Evolutionary conservation across 2,888 invertebrate species (phyloP), one percentile per base, ranked within the genome.

Genomic region (Brachyptera putata): DNA sequence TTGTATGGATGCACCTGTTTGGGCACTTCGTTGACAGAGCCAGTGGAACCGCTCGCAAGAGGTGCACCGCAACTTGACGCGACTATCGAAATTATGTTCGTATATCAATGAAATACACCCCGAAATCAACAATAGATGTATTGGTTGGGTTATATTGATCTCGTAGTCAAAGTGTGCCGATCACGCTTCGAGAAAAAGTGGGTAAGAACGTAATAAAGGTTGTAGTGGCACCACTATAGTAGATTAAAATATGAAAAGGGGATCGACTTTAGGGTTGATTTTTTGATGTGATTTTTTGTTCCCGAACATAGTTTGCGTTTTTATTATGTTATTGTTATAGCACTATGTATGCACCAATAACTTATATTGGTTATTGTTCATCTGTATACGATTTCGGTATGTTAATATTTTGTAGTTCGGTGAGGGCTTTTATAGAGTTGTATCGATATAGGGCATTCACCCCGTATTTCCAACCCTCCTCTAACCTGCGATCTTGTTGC

Each of bases 71-170:
- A n/a, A n/a, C n/a, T n/a, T n/a, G n/a, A n/a, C n/a, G n/a, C n/a
- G n/a, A n/a, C n/a, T n/a, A n/a, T n/a, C n/a, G n/a, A n/a, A n/a
- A n/a, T n/a, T n/a, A n/a, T n/a, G n/a, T n/a, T n/a, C n/a, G n/a
- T n/a, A n/a, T n/a, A n/a, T n/a, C n/a, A n/a, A n/a, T n/a, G n/a
- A n/a, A n/a, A n/a, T n/a, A n/a, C n/a, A n/a, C n/a, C n/a, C n/a
- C n/a, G n/a, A n/a, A n/a, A 36, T 3, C 11, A 3, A 53, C 53
- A 53, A 53, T 34, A 18, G 53, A 36, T n/a, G 21, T 36, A 53
- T 53, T 36, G 53, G 36, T 53, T 36, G n/a, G n/a, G n/a, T n/a
- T n/a, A n/a, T 36, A 53, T 53, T 53, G 53, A 53, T 34, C 34
- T 13, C 49, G 21, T 3, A 36, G 5, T 16, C 53, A 53, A 53